phyloP scores from a whole-genome alignment of 2,888 invertebrate species.

The Xanthia togata region DNA sequence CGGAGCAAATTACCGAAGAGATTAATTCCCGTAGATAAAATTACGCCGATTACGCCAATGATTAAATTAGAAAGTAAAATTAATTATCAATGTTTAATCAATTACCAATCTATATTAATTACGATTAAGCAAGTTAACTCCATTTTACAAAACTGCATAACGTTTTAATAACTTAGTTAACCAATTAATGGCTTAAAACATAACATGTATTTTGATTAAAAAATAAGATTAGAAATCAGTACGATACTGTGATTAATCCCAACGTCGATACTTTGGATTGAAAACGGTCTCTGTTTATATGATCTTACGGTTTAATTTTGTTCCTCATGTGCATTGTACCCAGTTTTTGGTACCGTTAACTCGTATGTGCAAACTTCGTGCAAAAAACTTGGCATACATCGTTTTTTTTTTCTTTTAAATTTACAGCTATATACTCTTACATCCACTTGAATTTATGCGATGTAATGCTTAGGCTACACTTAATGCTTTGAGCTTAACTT shows the following conservation, averaged over 20 bases:
- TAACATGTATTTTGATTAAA: constrained; percentile 52
- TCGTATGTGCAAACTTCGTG: constrained; percentile 74
- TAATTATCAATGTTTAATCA: constrained; percentile 42
- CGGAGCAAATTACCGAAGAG: constrained; percentile 17
- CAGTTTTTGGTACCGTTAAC: constrained; percentile 76
- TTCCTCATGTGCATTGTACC: constrained; percentile 42
- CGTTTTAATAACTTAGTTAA: constrained; percentile 46
- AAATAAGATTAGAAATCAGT: constrained; percentile 60
- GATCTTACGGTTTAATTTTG: constrained; percentile 48
- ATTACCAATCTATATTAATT: constrained; percentile 52
- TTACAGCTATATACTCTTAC: constrained; percentile 76
- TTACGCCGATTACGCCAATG: constrained; percentile 19
- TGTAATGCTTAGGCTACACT: constrained; percentile 64
- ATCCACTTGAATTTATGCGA: constrained; percentile 64
- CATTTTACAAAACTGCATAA: constrained; percentile 35
- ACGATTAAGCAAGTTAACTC: constrained; percentile 42
- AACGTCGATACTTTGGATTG: constrained; percentile 4
- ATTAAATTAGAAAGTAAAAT: constrained; percentile 49
- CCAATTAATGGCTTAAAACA: constrained; percentile 45
- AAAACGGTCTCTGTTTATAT: constrained; percentile 35
- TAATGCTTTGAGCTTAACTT: constrained; percentile 40
- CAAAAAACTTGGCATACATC: constrained; percentile 74
- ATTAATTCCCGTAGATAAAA: constrained; percentile 13
- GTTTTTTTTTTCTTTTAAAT: constrained; percentile 71
- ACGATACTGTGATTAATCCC: constrained; percentile 51